These are phyloP conservation scores for Schizothorax lantsangensis DNA, from an alignment of 2,797 vertebrate genomes.

Conservation along the genomic window DNA sequence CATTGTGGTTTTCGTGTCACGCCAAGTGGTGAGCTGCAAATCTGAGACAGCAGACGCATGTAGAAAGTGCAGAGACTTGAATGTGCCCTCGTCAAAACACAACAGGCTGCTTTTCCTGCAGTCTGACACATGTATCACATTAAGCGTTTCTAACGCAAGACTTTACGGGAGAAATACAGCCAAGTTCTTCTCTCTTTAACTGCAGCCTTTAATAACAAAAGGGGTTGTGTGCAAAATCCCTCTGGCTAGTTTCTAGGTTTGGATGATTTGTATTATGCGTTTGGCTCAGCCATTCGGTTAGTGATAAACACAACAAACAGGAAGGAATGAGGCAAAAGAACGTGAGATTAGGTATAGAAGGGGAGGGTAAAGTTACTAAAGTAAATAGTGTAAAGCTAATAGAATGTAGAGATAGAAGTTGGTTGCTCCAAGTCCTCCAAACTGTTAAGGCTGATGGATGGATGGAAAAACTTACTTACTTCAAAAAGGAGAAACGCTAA, in stretches of 20 bases:
- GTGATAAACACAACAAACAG: not conserved
- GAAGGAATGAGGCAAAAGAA: not conserved
- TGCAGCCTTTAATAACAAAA: not conserved
- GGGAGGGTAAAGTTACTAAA: not conserved
- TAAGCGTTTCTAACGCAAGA: not conserved
- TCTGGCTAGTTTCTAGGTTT: not conserved
- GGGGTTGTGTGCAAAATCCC: not conserved
- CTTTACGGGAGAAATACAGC: not conserved
- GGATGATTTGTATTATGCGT: not conserved
- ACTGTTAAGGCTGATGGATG: not conserved
- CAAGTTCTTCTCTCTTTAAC: constrained; percentile 4
- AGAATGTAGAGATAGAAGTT: not conserved
- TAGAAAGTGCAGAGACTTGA: not conserved
- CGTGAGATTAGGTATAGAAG: not conserved
- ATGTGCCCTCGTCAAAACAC: not conserved
- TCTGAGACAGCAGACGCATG: not conserved
- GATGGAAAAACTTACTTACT: too few relatives aligned
- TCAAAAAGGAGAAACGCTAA: too few relatives aligned
- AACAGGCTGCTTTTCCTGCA: not conserved
- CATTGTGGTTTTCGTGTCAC: constrained; percentile 34
- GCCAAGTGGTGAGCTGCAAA: constrained; percentile 18
- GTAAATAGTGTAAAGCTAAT: not conserved
- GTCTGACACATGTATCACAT: not conserved
- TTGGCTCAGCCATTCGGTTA: not conserved
- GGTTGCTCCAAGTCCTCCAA: not conserved